phyloP scores from a whole-genome alignment of 2,113 vertebrate genomes.

The Drymodes brunneopygia region DNA sequence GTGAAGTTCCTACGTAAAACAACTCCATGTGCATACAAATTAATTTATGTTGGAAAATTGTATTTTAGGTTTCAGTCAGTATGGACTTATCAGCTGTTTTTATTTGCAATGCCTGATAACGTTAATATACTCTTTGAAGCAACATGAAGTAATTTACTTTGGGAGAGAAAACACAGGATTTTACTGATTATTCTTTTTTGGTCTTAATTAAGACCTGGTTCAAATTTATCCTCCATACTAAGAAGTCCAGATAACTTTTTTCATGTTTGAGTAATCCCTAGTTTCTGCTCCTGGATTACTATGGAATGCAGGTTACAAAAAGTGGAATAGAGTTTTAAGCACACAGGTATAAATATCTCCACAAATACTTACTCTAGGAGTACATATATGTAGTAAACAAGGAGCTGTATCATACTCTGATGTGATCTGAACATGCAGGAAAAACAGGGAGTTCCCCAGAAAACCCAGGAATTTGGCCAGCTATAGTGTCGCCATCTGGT shows the following conservation, averaged over 20 bases:
- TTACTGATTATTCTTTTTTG: not conserved
- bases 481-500: not conserved
- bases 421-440: not conserved
- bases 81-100: not conserved
- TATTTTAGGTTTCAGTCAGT: not conserved
- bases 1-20: not conserved
- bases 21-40: not conserved
- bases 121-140: not conserved
- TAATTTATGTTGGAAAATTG: not conserved
- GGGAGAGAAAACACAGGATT: not conserved
- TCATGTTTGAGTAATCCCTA: not conserved
- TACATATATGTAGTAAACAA: not conserved
- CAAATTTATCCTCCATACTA: not conserved
- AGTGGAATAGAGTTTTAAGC: not conserved
- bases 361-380: not conserved
- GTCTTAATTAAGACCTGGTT: not conserved
- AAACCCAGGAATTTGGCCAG: not conserved
- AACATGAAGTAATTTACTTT: not conserved
- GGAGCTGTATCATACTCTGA: not conserved
- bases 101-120: not conserved
- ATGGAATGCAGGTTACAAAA: not conserved
- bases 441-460: fast-evolving
- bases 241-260: not conserved
- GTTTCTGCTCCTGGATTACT: not conserved
- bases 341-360: not conserved